These are phyloP conservation scores for Tinea trinotella DNA, from an alignment of 2,888 invertebrate species.

Conservation along the genomic window DNA sequence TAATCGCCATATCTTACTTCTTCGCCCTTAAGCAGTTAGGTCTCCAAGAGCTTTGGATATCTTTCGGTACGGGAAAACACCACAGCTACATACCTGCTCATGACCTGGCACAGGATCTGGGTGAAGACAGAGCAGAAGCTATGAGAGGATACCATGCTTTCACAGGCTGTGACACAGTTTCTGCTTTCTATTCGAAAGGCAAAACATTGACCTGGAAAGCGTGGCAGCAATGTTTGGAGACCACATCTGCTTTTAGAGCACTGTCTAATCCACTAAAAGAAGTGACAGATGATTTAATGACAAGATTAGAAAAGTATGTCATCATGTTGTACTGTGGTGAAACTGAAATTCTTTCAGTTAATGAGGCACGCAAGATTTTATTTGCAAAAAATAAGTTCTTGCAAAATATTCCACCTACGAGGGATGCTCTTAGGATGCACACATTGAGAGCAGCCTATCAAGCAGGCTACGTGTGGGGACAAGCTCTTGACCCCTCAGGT, in stretches of 20 bases:
- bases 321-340: not conserved
- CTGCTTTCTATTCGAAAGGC: slow-evolving; percentile 5
- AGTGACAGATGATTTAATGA: too few species aligned
- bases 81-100: slow-evolving; percentile 21
- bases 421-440: slow-evolving; percentile 7
- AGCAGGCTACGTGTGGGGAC: slow-evolving; percentile 20
- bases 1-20: slow-evolving; percentile 20
- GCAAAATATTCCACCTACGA: not conserved
- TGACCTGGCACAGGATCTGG: slow-evolving; percentile 21
- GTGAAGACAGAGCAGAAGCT: slow-evolving; percentile 21
- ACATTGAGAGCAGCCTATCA: slow-evolving; percentile 14
- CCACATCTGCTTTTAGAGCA: slow-evolving; percentile 1
- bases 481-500: slow-evolving; percentile 19
- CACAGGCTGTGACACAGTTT: not conserved
- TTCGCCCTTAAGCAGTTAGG: slow-evolving; percentile 20
- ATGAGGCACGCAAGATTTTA: not conserved
- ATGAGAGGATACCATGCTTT: not conserved
- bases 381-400: too few species aligned
- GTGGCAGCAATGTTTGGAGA: slow-evolving; percentile 17
- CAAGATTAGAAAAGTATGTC: too few species aligned
- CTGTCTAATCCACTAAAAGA: too few species aligned
- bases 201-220: slow-evolving; percentile 21
- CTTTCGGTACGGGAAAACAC: slow-evolving; percentile 18
- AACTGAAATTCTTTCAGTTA: slow-evolving; percentile 5
- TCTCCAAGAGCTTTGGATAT: slow-evolving; percentile 21